These are phyloP conservation scores for Drosophila rufa DNA, from an alignment of 1,140 invertebrate species.

Conservation along the genomic window DNA sequence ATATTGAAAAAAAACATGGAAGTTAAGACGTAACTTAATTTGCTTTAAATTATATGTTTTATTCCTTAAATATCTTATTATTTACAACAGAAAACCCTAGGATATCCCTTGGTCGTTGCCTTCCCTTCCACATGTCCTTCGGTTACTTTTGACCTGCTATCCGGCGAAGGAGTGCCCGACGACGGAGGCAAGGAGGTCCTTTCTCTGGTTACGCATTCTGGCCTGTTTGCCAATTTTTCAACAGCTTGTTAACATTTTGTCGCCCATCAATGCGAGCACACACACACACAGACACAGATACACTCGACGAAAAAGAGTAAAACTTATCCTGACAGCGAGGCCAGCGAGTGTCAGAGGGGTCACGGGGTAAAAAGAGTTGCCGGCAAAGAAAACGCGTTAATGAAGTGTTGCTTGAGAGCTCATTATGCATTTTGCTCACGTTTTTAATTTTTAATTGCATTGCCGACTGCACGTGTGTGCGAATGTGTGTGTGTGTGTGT, in stretches of 20 bases:
- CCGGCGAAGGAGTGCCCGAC: background rate
- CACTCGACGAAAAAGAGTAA: conserved; percentile 21
- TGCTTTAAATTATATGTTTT: background rate
- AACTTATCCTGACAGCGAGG: conserved; percentile 43
- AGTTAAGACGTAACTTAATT: too few species aligned
- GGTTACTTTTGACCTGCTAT: conserved; percentile 1
- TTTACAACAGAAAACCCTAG: background rate
- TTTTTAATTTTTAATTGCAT: conserved; percentile 81
- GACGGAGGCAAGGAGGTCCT: conserved; percentile 24
- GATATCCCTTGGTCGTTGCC: conserved; percentile 1
- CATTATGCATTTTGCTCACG: conserved; percentile 82
- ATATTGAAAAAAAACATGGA: too few species aligned
- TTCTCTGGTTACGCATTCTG: conserved; percentile 58
- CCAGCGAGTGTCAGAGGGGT: background rate
- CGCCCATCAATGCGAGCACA: conserved; percentile 64
- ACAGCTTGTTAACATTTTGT: conserved; percentile 83
- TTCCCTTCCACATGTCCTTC: background rate
- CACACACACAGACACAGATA: background rate
- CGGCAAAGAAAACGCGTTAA: conserved; percentile 72
- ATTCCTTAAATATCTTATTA: too few species aligned
- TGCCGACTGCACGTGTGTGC: conserved; percentile 24
- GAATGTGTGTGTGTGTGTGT: background rate
- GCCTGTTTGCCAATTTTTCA: conserved; percentile 76
- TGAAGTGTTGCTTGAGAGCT: conserved; percentile 79
- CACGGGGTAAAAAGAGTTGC: background rate